Evolutionary conservation across 2,888 invertebrate species (phyloP).

Genomic region (Calephelis perditalis): DNA sequence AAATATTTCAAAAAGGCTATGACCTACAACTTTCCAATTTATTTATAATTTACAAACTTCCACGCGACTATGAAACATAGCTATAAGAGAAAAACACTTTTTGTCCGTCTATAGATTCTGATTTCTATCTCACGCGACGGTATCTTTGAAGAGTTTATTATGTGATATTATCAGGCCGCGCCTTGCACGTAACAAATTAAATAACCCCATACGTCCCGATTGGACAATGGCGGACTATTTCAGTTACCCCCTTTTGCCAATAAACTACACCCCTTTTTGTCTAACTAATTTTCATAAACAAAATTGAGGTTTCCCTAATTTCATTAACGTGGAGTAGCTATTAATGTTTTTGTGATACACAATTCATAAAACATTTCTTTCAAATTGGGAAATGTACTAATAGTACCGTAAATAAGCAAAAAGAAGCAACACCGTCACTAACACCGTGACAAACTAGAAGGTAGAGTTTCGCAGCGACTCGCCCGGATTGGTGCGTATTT

Average conservation of each 20-base stretch:
- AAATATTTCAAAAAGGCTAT: too few species aligned
- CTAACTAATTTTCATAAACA: not conserved
- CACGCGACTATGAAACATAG: conserved; percentile 5
- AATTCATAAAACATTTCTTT: too few species aligned
- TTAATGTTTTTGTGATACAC: not conserved
- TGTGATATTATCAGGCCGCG: conserved; percentile 15
- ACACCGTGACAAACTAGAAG: too few species aligned
- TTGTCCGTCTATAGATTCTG: conserved; percentile 34
- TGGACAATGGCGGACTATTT: conserved; percentile 4
- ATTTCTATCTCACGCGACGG: conserved; percentile 37
- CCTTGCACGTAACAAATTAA: conserved; percentile 12
- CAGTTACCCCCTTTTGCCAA: conserved; percentile 1
- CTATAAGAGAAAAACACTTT: conserved; percentile 34
- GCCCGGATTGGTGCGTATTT: too few species aligned
- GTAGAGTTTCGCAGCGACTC: too few species aligned
- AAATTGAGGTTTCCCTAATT: not conserved
- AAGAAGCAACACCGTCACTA: too few species aligned
- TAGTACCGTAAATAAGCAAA: too few species aligned
- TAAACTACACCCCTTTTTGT: conserved; percentile 4
- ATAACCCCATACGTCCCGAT: conserved; percentile 5
- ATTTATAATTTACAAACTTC: conserved; percentile 3
- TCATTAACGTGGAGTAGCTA: not conserved
- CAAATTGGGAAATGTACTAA: too few species aligned
- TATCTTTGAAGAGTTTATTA: conserved; percentile 20
- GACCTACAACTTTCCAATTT: conserved; percentile 2